A percentile compares a stretch with the other conserved stretches of the same genome.
Conservation (phyloP, 64 coral and sea anemone species). For the Montipora efflorescens region DNA sequence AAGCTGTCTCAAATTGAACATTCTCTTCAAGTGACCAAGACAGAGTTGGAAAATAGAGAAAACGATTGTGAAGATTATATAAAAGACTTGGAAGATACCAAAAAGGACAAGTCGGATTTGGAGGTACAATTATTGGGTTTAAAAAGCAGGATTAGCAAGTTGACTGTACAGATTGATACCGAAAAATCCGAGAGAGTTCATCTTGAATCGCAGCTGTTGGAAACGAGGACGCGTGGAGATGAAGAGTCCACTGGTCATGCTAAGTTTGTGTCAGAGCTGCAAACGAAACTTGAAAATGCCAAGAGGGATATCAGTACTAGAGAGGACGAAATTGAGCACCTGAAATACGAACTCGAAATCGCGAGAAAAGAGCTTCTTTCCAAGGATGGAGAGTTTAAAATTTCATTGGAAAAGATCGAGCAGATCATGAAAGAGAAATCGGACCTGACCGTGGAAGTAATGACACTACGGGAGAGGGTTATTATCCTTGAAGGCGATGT, state of each 20-base stretch:
- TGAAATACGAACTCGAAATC: constrained; percentile 75
- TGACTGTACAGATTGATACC: constrained; percentile 69
- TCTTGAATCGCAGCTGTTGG: constrained; percentile 69
- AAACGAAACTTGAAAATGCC: constrained; percentile 74
- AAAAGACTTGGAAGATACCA: constrained; percentile 66
- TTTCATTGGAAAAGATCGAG: constrained; percentile 71
- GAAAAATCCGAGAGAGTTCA: constrained; percentile 67
- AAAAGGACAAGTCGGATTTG: constrained; percentile 77
- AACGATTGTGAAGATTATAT: constrained; percentile 72
- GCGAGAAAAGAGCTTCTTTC: constrained; percentile 75
- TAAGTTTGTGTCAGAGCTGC: constrained; percentile 82
- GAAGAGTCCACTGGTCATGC: constrained; percentile 65
- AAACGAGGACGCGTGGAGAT: constrained; percentile 72
- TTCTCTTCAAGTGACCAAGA: constrained; percentile 71
- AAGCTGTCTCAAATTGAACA: constrained; percentile 57
- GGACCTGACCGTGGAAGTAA: constrained; percentile 85
- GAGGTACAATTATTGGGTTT: constrained; percentile 72
- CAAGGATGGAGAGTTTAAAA: constrained; percentile 81
- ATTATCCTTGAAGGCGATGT: constrained; percentile 82
- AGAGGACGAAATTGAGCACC: constrained; percentile 85
- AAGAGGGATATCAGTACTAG: constrained; percentile 75
- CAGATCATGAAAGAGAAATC: constrained; percentile 87
- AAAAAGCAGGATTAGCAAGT: constrained; percentile 75
- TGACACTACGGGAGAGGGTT: constrained; percentile 83
- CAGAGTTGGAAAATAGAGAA: constrained; percentile 67